These are phyloP conservation scores for Ditula angustiorana DNA, from an alignment of 2,888 invertebrate species.

Conservation along the genomic window DNA sequence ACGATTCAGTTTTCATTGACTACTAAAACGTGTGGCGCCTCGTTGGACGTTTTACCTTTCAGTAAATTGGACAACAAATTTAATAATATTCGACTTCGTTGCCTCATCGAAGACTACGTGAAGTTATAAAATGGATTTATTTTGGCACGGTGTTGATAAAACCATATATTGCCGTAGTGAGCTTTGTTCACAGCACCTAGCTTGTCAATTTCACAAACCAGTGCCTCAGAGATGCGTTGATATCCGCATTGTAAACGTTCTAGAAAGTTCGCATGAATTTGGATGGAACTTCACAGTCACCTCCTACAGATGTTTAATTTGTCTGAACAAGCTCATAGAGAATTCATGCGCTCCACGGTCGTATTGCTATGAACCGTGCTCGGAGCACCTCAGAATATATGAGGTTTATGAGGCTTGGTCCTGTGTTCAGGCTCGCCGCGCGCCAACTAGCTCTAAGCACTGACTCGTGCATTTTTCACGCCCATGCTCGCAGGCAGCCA, in stretches of 20 bases:
- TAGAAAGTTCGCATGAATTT: too few species aligned
- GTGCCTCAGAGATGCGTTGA: too few species aligned
- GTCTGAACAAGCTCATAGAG: neutral
- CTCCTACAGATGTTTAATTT: too few species aligned
- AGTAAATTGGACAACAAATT: constrained; percentile 27
- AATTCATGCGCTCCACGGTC: neutral
- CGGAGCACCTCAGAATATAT: constrained; percentile 16
- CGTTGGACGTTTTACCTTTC: constrained; percentile 3
- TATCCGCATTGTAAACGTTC: too few species aligned
- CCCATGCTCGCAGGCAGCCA: constrained; percentile 55
- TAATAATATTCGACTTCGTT: constrained; percentile 27
- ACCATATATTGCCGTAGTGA: too few species aligned
- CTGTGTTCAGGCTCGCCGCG: constrained; percentile 51
- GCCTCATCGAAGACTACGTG: constrained; percentile 12
- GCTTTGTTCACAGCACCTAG: too few species aligned
- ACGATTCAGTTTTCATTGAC: neutral
- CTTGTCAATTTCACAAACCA: too few species aligned
- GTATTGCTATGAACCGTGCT: neutral
- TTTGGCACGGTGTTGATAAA: constrained; percentile 6
- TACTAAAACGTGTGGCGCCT: neutral
- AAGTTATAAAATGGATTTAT: constrained; percentile 30
- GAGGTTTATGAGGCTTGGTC: constrained; percentile 50
- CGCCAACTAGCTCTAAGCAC: constrained; percentile 48
- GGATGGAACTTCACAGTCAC: neutral
- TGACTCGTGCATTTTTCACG: constrained; percentile 74